Evolutionary conservation across 2,888 invertebrate genomes (phyloP).

Genomic region (Timema podura): DNA sequence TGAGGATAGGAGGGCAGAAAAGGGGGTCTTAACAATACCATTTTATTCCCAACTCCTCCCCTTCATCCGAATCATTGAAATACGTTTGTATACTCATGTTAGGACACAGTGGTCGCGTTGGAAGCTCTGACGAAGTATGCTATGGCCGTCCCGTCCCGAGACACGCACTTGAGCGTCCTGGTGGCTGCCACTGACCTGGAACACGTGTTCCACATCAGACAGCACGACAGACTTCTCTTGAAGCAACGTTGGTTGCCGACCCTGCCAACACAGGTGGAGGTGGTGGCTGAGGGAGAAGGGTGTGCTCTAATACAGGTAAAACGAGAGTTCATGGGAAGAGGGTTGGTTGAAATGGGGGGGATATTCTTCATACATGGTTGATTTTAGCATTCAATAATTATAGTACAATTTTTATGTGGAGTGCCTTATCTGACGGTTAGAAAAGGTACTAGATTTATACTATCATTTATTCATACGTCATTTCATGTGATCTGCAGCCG

Average conservation of each 20-base stretch:
- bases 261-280: slow-evolving; percentile 47
- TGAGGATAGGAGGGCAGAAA: too few species aligned
- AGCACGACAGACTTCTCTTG: slow-evolving; percentile 50
- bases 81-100: slow-evolving; percentile 30
- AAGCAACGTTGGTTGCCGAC: slow-evolving; percentile 46
- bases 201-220: slow-evolving; percentile 45
- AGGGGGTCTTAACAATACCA: too few species aligned
- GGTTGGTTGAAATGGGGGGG: too few species aligned
- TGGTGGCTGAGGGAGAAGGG: slow-evolving; percentile 51
- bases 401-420: too few species aligned
- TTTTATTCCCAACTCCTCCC: too few species aligned
- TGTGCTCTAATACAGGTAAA: slow-evolving; percentile 55
- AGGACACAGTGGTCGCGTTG: slow-evolving; percentile 59
- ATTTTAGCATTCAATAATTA: too few species aligned
- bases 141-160: slow-evolving; percentile 44
- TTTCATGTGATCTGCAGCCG: too few species aligned
- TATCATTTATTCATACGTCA: too few species aligned
- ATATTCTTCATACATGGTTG: too few species aligned
- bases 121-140: slow-evolving; percentile 58
- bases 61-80: too few species aligned
- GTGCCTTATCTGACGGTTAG: too few species aligned
- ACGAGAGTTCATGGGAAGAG: slow-evolving; percentile 26
- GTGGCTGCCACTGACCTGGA: slow-evolving; percentile 46
- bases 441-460: too few species aligned
- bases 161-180: slow-evolving; percentile 47